Conservation (phyloP, 2,113 vertebrate species). For the Pelodiscus sinensis region DNA sequence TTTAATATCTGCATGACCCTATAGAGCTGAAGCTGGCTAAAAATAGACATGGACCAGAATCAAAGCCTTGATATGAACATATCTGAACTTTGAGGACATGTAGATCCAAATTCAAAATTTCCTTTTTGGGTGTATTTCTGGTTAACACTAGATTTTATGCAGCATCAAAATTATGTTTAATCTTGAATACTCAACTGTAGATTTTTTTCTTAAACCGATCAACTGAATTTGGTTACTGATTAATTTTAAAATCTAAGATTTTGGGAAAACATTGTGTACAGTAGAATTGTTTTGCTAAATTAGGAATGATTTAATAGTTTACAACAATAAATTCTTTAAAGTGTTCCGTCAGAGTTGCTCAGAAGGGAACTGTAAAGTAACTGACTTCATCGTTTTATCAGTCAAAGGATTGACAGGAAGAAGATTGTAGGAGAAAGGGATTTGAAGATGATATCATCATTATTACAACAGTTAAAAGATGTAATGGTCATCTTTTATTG, state of each 20-base stretch:
- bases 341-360: neutral
- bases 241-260: neutral
- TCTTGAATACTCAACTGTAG: fast-evolving
- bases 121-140: neutral
- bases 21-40: neutral
- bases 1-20: neutral
- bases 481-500: neutral
- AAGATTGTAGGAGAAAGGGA: neutral
- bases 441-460: neutral
- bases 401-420: slow-evolving; percentile 29
- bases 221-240: neutral
- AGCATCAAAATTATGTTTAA: neutral
- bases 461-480: neutral
- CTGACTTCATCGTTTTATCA: slow-evolving; percentile 22
- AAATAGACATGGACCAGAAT: neutral
- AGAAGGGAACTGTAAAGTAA: neutral
- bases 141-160: neutral
- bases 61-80: neutral
- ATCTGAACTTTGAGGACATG: neutral
- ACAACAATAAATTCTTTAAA: slow-evolving; percentile 17
- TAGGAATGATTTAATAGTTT: slow-evolving; percentile 7
- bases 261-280: neutral
- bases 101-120: neutral
- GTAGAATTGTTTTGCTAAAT: slow-evolving; percentile 19
- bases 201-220: neutral